Evolutionary conservation across 2,888 invertebrate genomes (phyloP).

Genomic region (Marasmarcha lunaedactyla): DNA sequence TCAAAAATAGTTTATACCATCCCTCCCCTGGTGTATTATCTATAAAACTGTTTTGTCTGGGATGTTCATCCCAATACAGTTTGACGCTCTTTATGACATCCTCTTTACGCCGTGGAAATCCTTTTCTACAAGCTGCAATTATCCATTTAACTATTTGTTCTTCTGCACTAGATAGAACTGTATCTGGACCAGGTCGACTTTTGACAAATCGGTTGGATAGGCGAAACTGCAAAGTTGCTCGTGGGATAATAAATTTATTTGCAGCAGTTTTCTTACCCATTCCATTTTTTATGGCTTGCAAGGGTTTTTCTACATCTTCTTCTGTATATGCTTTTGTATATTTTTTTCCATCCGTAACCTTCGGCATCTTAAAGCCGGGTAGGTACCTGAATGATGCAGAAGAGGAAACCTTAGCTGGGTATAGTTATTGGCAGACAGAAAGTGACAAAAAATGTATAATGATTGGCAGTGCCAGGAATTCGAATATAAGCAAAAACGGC

Average conservation of each 20-base stretch:
- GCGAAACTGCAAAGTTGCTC: constrained; percentile 18
- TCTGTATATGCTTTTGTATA: constrained; percentile 12
- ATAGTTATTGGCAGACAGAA: constrained; percentile 15
- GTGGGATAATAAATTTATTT: constrained; percentile 16
- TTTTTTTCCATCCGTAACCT: constrained; percentile 13
- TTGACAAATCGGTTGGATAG: no score
- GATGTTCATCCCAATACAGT: constrained; percentile 16
- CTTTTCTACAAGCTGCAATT: constrained; percentile 15
- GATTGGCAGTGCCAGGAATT: constrained; percentile 15
- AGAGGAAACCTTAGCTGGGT: constrained; percentile 11
- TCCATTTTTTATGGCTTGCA: constrained; percentile 16
- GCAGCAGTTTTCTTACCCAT: constrained; percentile 17
- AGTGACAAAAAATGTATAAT: constrained; percentile 8
- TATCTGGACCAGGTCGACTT: constrained; percentile 17
- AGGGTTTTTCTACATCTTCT: constrained; percentile 13
- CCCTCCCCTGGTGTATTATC: constrained; percentile 6
- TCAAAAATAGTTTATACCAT: no score
- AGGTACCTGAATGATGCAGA: background rate
- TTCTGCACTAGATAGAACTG: constrained; percentile 15
- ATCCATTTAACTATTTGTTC: constrained; percentile 16
- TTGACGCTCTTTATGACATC: constrained; percentile 18
- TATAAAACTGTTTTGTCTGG: constrained; percentile 19
- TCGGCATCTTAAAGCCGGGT: constrained; percentile 11
- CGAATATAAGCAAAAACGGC: constrained; percentile 9
- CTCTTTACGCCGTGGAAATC: constrained; percentile 15